phyloP scores from a whole-genome alignment of 1,140 invertebrate species.

The Paracyclopina nana region DNA sequence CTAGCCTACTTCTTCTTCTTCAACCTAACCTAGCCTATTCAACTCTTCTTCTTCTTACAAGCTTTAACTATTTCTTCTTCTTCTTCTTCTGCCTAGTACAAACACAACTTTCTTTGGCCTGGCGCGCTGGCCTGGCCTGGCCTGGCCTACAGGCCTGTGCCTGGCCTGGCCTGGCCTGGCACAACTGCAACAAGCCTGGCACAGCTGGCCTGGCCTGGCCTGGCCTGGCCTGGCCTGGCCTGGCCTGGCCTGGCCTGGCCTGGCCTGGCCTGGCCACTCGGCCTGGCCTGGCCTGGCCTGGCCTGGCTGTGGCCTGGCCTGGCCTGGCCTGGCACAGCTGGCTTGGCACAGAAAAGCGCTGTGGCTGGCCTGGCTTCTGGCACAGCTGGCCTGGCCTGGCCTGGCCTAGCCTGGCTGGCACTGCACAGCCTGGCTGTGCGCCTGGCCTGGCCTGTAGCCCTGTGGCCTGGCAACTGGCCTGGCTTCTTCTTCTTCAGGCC shows the following conservation, averaged over 20 bases:
- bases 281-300: slow-evolving; percentile 22
- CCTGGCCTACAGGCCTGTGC: slow-evolving; percentile 21
- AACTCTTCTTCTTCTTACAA: too few relatives aligned
- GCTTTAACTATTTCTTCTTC: too few relatives aligned
- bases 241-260: slow-evolving; percentile 22
- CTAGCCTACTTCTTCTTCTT: slow-evolving; percentile 18
- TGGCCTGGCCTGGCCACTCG: slow-evolving; percentile 22
- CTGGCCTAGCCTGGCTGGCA: slow-evolving; percentile 22
- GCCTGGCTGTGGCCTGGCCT: too few relatives aligned
- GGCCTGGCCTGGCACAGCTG: too few relatives aligned
- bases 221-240: slow-evolving; percentile 22
- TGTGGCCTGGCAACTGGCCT: slow-evolving; percentile 22
- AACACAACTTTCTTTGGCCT: slow-evolving; percentile 17
- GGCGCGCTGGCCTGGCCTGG: slow-evolving; percentile 20
- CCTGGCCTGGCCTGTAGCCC: slow-evolving; percentile 22
- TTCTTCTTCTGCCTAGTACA: slow-evolving; percentile 19
- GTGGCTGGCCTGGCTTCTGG: slow-evolving; percentile 21
- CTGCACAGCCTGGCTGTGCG: slow-evolving; percentile 20
- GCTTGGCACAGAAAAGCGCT: slow-evolving; percentile 19
- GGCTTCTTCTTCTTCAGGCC: slow-evolving; percentile 20
- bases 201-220: slow-evolving; percentile 22
- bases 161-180: slow-evolving; percentile 22
- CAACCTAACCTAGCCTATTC: slow-evolving; percentile 20
- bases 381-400: slow-evolving; percentile 22
- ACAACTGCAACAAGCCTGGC: slow-evolving; percentile 20